A percentile compares a stretch with the other conserved stretches of the same genome.
phyloP scores from a whole-genome alignment of 2,113 vertebrate genomes.

The Indicator indicator region DNA sequence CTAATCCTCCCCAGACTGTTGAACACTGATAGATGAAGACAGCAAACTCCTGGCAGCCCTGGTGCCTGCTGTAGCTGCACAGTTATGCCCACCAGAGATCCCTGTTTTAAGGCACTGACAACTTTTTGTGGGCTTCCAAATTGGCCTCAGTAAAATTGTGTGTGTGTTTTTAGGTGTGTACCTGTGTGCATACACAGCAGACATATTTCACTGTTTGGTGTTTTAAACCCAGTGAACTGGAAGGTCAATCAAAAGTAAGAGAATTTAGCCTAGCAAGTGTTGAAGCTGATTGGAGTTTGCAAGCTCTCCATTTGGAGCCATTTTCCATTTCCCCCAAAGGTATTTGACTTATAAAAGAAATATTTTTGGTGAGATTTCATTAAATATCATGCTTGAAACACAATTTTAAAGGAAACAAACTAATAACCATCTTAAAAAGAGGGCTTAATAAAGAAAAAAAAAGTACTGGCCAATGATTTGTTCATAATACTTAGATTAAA shows the following conservation, averaged over 20 bases:
- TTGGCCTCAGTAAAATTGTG: background rate
- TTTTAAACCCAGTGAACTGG: background rate
- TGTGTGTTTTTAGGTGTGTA: rapidly evolving
- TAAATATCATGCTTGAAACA: background rate
- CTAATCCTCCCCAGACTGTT: background rate
- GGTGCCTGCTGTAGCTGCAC: background rate
- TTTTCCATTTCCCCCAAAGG: background rate
- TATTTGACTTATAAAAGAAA: background rate
- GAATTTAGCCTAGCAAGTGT: background rate
- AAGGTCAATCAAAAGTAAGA: background rate
- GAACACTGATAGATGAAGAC: background rate
- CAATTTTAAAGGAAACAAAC: background rate
- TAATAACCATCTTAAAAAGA: background rate
- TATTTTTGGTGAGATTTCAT: background rate
- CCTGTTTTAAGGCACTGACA: background rate
- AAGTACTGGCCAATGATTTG: background rate
- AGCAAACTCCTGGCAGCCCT: background rate
- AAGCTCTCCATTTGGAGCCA: background rate
- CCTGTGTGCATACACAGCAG: background rate
- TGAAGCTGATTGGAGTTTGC: background rate
- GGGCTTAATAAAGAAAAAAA: background rate
- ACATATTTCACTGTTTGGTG: background rate
- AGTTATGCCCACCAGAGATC: background rate
- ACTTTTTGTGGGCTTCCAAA: background rate
- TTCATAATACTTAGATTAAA: background rate